Base-by-base conservation (phyloP, 1,140 invertebrate species). In the Acyrthosiphon pisum region DNA sequence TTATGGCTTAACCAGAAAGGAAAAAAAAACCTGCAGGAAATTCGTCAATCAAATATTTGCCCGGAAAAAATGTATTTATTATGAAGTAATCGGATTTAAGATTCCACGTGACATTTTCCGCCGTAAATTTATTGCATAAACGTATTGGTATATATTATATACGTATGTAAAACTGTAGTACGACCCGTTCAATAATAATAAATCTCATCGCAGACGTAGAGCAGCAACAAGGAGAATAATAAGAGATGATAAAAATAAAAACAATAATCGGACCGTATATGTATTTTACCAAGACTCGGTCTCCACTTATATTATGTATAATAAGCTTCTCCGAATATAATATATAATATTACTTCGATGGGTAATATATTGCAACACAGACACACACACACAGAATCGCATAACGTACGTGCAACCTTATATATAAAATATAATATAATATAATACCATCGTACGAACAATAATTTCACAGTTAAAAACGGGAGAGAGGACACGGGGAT, bases 41-140 rank as follows among this genome's bases (percentile, higher is more conserved):
- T 89, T 89, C 88, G 89, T 90, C 89, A 60, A 68, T 90, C 89
- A 68, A 90, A 90, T 90, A 90, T 90, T 90, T 41, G 50, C 50
- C 23, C 35, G 88, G 26, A 60, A 68, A 41, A 90, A 56, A 37
- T 22, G 30, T 30, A n/a, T 60, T 76, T 68, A 90, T 44, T 68
- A 68, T 44, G 26, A 68, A 11, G 37, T 44, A 68, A 68, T 44
- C 89, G 53, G 89, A 89, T 89, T 90, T 44, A 41, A 68, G 46
- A 90, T 90, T 68, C 37, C 37, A 90, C 26, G 89, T n/a, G 56
- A 90, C 56, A 68, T 68, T 60, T 68, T 90, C 18, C 41, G 26
- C 37, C 53, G 26, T 60, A 90, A 60, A 90, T 53, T 89, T 22
- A 53, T 46, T 18, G 35, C 23, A 23, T n/a, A 87, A 22, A 87